Evolutionary conservation across 2,888 invertebrate genomes (phyloP).

Genomic region (Micoletzkya japonica): DNA sequence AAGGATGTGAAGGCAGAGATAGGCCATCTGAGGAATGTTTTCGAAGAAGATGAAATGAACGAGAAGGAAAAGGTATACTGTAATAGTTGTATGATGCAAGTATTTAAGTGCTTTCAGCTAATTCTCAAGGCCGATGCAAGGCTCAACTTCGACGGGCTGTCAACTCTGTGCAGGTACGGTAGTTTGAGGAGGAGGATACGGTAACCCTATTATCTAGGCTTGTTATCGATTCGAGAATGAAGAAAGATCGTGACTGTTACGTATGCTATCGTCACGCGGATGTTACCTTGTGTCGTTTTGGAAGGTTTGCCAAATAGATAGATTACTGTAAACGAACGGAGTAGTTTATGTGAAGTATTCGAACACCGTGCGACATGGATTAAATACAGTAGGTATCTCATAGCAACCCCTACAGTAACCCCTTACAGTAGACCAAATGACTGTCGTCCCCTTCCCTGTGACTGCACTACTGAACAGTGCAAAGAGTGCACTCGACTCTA

Average conservation of each 20-base stretch:
- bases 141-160: slow-evolving; percentile 32
- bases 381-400: background rate
- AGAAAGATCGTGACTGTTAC: slow-evolving; percentile 12
- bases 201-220: background rate
- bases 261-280: slow-evolving; percentile 16
- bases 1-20: slow-evolving; percentile 46
- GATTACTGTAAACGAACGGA: background rate
- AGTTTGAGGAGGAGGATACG: background rate
- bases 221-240: slow-evolving; percentile 18
- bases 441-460: slow-evolving; percentile 17
- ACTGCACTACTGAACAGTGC: slow-evolving; percentile 17
- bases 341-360: background rate
- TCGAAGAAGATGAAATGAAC: slow-evolving; percentile 40
- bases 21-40: slow-evolving; percentile 35
- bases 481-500: slow-evolving; percentile 10
- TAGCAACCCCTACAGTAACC: background rate
- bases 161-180: slow-evolving; percentile 8
- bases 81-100: background rate
- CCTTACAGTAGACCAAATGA: background rate
- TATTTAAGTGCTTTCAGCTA: slow-evolving; percentile 28
- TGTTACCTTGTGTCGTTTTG: background rate
- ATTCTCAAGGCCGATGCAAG: slow-evolving; percentile 46
- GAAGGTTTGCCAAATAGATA: background rate
- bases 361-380: background rate
- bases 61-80: slow-evolving; percentile 33